Evolutionary conservation across 2,888 invertebrate species (phyloP), one percentile per base, ranked within the genome.

Genomic region (Frankliniella intonsa): DNA sequence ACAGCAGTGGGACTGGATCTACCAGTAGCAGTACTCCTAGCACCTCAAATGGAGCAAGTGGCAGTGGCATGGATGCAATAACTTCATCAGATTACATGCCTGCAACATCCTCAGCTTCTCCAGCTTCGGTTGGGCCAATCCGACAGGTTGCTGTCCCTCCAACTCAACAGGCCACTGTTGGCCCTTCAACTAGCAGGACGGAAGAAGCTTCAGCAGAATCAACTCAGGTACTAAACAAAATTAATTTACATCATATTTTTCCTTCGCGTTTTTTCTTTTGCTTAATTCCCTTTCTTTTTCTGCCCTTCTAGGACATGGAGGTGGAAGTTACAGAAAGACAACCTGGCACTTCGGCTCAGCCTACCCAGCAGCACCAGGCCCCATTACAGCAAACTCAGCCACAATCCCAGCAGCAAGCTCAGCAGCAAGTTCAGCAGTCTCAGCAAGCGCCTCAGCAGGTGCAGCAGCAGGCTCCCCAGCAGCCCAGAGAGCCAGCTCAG

Each of bases 31-130:
- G 1, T 88, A 89, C 0, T 88, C 88, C 82, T 88, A 69, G 69
- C 22, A 69, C 69, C 22, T 22, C 69, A 0, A 69, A 22, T 69
- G 69, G 69, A 11, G 19, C 88, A 11, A 88, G 88, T 1, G 88
- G 88, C 80, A 88, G 81, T 82, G 83, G 87, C 17, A 86, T 86
- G 22, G 91, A 91, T 85, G 90, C 90, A 0, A 88, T 91, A 86
- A 91, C 92, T 0, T 92, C 92, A 22, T 93, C 93, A 0, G 95
- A 95, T 88, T 95, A 95, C 87, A 95, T 95, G 90, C 95, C 95
- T 0, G 94, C 95, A 0, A 95, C 95, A 2, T 95, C 95, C 49
- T 85, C 82, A 76, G 92, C 86, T 86, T 91, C 87, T 86, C 90
- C 90, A 22, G 69, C 69, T 9, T 69, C 69, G 19, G 69, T 69